These are phyloP conservation scores for Apodemus agrarius DNA, from an alignment of 2,797 vertebrate genomes.

Conservation along the genomic window DNA sequence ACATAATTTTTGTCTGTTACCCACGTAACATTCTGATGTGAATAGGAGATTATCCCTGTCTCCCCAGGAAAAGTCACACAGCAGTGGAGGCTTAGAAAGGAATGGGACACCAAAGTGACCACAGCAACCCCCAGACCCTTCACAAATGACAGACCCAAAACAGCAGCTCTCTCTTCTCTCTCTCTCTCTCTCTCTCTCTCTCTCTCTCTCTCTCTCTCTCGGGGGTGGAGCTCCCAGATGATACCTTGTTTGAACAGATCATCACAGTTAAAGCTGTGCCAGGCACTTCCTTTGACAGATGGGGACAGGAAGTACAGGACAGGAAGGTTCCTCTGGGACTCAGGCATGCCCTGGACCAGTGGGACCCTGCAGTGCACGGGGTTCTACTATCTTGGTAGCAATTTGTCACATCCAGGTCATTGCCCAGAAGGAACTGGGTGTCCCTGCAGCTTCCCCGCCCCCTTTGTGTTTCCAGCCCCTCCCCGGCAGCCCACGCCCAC, in stretches of 20 bases:
- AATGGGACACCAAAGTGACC: not conserved
- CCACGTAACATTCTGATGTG: no score
- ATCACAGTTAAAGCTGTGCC: not conserved
- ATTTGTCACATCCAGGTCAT: not conserved
- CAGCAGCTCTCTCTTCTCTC: no score
- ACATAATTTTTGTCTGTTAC: not conserved
- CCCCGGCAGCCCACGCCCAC: constrained; percentile 48
- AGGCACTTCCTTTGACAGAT: not conserved
- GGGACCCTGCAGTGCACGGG: not conserved
- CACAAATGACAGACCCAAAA: not conserved
- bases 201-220: not conserved
- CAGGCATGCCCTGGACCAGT: not conserved
- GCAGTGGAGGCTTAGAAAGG: not conserved
- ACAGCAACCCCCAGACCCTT: not conserved
- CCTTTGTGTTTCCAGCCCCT: not conserved
- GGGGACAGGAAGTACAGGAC: not conserved
- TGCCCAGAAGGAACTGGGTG: constrained; percentile 30
- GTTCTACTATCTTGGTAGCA: not conserved
- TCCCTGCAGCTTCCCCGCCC: constrained; percentile 37
- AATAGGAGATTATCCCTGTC: not conserved
- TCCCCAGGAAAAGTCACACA: not conserved
- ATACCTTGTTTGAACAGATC: not conserved
- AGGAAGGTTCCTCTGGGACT: not conserved
- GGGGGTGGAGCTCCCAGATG: not conserved
- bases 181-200: not conserved